Evolutionary conservation across 2,888 invertebrate species (phyloP).

Genomic region (Baccha elongata): DNA sequence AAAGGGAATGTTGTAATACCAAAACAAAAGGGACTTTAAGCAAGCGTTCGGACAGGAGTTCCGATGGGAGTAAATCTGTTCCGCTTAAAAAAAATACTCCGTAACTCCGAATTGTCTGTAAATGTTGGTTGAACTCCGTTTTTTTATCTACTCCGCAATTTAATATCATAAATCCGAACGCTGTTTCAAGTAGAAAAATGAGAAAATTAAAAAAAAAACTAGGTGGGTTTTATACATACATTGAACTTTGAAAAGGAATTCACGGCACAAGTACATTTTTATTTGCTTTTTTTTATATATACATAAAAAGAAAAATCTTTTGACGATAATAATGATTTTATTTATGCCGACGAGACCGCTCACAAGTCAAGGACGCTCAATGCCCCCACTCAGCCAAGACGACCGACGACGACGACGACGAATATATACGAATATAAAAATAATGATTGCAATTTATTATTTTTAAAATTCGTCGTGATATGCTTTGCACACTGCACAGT

Average conservation of each 20-base stretch:
- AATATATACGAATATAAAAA: too few species aligned
- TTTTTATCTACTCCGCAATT: too few species aligned
- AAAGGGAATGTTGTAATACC: constrained; percentile 54
- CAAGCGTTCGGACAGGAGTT: too few species aligned
- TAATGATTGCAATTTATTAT: constrained; percentile 20
- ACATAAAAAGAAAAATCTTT: neutral
- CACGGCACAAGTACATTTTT: constrained; percentile 18
- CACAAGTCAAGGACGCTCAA: constrained; percentile 56
- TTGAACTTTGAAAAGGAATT: constrained; percentile 51
- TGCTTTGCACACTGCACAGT: neutral
- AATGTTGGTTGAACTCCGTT: too few species aligned
- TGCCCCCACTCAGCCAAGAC: constrained; percentile 30
- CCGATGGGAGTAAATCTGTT: too few species aligned
- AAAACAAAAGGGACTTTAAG: constrained; percentile 58
- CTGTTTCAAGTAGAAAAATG: constrained; percentile 27
- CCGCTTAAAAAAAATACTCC: too few species aligned
- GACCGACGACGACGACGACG: constrained; percentile 4
- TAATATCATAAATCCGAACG: too few species aligned
- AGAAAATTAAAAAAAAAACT: neutral
- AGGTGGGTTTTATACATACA: constrained; percentile 24
- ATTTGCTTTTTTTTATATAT: neutral
- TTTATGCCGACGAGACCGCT: constrained; percentile 40
- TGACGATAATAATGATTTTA: constrained; percentile 26
- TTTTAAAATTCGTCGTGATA: constrained; percentile 1
- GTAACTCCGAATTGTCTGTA: too few species aligned